Percentiles rank a stretch among this genome's conserved stretches.
phyloP scores from a whole-genome alignment of 2,888 invertebrate genomes.

The Lissocephala sabroskyi region DNA sequence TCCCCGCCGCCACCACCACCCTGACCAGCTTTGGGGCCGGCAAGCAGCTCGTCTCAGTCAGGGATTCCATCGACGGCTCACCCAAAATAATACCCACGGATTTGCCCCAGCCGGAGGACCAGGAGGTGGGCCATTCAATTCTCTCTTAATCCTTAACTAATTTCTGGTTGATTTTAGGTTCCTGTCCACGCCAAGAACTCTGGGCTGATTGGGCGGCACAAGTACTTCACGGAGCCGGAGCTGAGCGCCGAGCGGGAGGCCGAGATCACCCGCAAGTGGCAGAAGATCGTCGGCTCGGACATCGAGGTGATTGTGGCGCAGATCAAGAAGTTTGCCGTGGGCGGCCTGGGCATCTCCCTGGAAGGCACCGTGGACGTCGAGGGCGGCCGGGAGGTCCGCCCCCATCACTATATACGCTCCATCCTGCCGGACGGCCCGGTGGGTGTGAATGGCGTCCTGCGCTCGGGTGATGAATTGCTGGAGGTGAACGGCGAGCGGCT shows the following conservation, averaged over 20 bases:
- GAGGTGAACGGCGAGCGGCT: slow-evolving; percentile 93
- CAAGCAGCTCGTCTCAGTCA: slow-evolving; percentile 67
- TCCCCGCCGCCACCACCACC: slow-evolving; percentile 37
- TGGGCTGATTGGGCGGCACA: slow-evolving; percentile 63
- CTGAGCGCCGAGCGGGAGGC: slow-evolving; percentile 83
- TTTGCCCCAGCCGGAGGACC: slow-evolving; percentile 48
- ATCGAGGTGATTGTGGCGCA: slow-evolving; percentile 87
- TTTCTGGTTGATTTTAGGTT: too few species aligned
- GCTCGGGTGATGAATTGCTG: slow-evolving; percentile 95
- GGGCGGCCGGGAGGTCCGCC: slow-evolving; percentile 96
- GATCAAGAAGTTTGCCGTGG: slow-evolving; percentile 87
- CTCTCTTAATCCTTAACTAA: too few species aligned
- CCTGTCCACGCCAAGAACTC: slow-evolving; percentile 62
- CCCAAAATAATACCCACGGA: slow-evolving; percentile 68
- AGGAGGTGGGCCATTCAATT: slow-evolving; percentile 49
- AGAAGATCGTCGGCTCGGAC: slow-evolving; percentile 84
- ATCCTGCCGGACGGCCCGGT: slow-evolving; percentile 98
- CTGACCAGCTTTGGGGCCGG: slow-evolving; percentile 66
- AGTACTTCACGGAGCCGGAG: slow-evolving; percentile 71
- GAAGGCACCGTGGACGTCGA: slow-evolving; percentile 99
- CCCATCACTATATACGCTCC: slow-evolving; percentile 98
- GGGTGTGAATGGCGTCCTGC: slow-evolving; percentile 89
- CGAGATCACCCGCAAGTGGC: slow-evolving; percentile 87
- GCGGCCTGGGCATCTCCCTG: slow-evolving; percentile 96
- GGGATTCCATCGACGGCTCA: slow-evolving; percentile 67